A percentile compares a stretch with the other conserved stretches of the same genome.
These are phyloP conservation scores for Coracopsis vasa DNA, from an alignment of 2,113 vertebrate genomes.

Conservation along the genomic window DNA sequence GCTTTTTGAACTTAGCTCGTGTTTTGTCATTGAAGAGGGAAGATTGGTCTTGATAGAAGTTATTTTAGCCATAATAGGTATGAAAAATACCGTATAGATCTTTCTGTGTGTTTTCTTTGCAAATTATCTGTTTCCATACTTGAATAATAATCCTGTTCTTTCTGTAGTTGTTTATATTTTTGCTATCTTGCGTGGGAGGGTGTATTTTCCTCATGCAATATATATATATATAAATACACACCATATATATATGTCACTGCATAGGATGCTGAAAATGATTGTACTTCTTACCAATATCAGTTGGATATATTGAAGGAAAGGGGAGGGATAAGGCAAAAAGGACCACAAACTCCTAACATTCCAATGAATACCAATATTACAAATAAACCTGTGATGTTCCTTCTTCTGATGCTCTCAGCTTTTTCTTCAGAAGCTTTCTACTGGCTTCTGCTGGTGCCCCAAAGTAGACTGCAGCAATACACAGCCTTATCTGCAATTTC, in stretches of 20 bases:
- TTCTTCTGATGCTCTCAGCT: not conserved
- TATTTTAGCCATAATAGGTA: conserved; percentile 20
- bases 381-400: not conserved
- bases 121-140: not conserved
- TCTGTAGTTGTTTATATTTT: not conserved
- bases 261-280: not conserved
- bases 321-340: fast-evolving
- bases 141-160: not conserved
- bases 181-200: not conserved
- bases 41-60: conserved; percentile 15
- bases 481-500: not conserved
- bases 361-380: not conserved
- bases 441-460: not conserved
- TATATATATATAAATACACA: not conserved
- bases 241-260: not conserved
- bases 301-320: not conserved
- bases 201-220: not conserved
- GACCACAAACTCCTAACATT: not conserved
- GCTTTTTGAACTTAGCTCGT: conserved; percentile 22
- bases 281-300: not conserved
- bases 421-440: not conserved
- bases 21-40: conserved; percentile 43
- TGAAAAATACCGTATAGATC: not conserved
- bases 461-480: not conserved
- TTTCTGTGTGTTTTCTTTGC: conserved; percentile 1